These are phyloP conservation scores for Narcine bancroftii DNA, from an alignment of 2,113 vertebrate genomes.

Conservation along the genomic window DNA sequence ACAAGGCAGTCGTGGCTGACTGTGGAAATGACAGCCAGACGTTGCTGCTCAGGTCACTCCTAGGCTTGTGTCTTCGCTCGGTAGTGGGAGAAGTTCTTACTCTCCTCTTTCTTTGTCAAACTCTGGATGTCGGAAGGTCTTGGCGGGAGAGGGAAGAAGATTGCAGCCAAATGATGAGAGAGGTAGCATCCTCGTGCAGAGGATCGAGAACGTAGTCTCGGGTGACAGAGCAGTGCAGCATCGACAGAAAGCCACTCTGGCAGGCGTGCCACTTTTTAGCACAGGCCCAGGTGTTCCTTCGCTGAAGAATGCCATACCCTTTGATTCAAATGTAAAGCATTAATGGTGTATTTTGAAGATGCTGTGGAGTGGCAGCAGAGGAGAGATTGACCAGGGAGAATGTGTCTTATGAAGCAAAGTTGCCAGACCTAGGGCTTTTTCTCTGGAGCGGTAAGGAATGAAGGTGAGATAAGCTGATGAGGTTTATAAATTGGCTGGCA, in stretches of 20 bases:
- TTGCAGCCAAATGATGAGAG: neutral
- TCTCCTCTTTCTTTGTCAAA: neutral
- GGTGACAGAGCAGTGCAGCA: neutral
- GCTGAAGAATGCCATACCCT: too few species aligned
- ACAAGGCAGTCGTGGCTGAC: neutral
- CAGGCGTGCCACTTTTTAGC: constrained; percentile 13
- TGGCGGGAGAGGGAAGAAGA: neutral
- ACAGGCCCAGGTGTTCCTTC: too few species aligned
- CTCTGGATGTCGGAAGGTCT: neutral
- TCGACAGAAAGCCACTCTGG: constrained; percentile 39
- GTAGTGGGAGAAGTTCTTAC: neutral
- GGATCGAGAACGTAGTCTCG: neutral
- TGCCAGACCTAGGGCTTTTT: too few species aligned
- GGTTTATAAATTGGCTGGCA: too few species aligned
- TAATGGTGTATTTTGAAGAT: neutral
- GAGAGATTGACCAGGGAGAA: too few species aligned
- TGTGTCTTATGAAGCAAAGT: too few species aligned
- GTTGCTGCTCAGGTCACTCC: neutral
- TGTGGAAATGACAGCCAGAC: neutral
- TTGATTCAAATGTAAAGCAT: neutral
- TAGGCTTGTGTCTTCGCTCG: neutral
- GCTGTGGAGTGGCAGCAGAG: too few species aligned
- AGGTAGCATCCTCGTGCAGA: neutral
- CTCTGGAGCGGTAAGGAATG: too few species aligned
- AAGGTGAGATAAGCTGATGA: too few species aligned